These are phyloP conservation scores for Odontophorus gujanensis DNA, from an alignment of 2,113 vertebrate genomes.

Conservation along the genomic window DNA sequence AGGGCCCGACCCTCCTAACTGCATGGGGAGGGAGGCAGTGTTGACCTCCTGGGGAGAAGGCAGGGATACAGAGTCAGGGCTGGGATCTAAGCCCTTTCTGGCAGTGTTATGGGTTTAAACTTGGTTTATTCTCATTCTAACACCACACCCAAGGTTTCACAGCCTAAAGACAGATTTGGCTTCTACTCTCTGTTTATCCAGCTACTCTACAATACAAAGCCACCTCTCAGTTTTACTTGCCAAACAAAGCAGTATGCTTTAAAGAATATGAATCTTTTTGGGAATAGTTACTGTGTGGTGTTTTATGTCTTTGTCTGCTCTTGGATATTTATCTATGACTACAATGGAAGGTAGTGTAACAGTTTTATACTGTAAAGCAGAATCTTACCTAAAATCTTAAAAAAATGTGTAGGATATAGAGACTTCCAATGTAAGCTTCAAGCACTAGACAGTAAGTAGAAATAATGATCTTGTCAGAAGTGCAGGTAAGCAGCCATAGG, in stretches of 20 bases:
- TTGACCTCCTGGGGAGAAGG: background rate
- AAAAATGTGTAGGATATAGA: background rate
- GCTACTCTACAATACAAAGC: background rate
- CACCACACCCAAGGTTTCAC: background rate
- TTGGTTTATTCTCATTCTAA: background rate
- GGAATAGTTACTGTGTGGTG: fast-evolving
- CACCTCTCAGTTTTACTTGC: background rate
- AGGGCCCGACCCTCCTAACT: background rate
- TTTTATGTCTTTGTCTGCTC: background rate
- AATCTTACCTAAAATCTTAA: background rate
- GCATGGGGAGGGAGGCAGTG: background rate
- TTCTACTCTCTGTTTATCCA: background rate
- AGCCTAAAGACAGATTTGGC: background rate
- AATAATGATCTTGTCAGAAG: background rate
- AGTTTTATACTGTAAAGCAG: background rate
- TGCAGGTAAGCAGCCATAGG: background rate
- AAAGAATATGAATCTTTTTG: background rate
- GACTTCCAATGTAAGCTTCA: background rate
- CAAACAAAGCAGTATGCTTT: background rate
- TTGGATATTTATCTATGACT: fast-evolving
- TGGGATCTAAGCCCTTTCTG: background rate
- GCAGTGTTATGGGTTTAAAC: background rate
- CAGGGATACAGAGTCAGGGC: background rate
- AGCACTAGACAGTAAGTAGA: background rate
- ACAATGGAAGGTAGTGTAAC: background rate